A percentile compares a stretch with the other conserved stretches of the same genome.
These are phyloP conservation scores for Euclidia mi DNA, from an alignment of 2,888 invertebrate genomes.

Conservation along the genomic window DNA sequence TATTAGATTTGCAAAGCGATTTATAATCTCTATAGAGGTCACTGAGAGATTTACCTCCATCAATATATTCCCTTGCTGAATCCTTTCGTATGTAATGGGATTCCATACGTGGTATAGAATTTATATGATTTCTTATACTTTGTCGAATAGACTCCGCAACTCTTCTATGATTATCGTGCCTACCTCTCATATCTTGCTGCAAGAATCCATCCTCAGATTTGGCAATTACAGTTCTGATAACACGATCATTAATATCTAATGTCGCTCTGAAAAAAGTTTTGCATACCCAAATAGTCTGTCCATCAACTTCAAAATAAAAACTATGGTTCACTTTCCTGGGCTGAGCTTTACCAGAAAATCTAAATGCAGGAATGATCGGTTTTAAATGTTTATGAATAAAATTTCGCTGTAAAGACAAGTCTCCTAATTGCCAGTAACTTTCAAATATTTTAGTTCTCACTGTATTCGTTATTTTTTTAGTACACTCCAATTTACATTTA, in stretches of 20 bases:
- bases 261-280: slow-evolving; percentile 1
- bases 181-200: slow-evolving; percentile 1
- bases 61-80: slow-evolving; percentile 20
- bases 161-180: slow-evolving; percentile 4
- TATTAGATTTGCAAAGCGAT: slow-evolving; percentile 4
- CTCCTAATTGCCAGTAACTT: slow-evolving; percentile 2
- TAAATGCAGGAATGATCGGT: neutral
- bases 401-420: neutral
- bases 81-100: slow-evolving; percentile 16
- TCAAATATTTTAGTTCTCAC: neutral
- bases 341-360: neutral
- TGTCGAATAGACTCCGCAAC: slow-evolving; percentile 6
- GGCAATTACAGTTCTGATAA: slow-evolving; percentile 1
- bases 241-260: slow-evolving; percentile 3
- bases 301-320: neutral
- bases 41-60: slow-evolving; percentile 16
- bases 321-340: neutral
- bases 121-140: slow-evolving; percentile 9
- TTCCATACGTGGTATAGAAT: slow-evolving; percentile 19
- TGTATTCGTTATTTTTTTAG: neutral
- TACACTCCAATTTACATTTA: neutral
- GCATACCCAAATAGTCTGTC: neutral
- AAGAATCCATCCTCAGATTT: neutral
- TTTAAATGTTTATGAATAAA: neutral
- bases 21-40: slow-evolving; percentile 24